phyloP scores from a whole-genome alignment of 2,888 invertebrate species.

The Andrena bicolor region DNA sequence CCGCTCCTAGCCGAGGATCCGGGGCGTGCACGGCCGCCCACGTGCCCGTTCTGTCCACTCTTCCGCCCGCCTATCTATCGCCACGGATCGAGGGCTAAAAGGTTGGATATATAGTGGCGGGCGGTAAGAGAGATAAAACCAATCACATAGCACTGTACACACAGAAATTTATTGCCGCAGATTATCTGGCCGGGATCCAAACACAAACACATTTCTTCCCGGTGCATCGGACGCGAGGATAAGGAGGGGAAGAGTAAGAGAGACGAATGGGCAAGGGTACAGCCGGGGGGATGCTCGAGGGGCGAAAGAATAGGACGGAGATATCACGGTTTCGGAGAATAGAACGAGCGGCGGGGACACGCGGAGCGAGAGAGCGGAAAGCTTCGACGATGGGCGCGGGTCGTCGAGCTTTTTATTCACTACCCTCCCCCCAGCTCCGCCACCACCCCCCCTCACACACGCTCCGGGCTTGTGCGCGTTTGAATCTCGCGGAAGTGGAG shows the following conservation, averaged over 20 bases:
- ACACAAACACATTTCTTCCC: slow-evolving; percentile 82
- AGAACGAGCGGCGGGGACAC: slow-evolving; percentile 39
- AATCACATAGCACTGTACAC: slow-evolving; percentile 82
- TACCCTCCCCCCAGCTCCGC: slow-evolving; percentile 24
- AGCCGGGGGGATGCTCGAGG: slow-evolving; percentile 19
- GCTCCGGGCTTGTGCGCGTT: slow-evolving; percentile 71
- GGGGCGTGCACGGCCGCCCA: slow-evolving; percentile 53
- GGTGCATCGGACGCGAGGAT: slow-evolving; percentile 54
- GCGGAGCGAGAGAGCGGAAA: slow-evolving; percentile 61
- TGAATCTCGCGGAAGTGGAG: slow-evolving; percentile 80
- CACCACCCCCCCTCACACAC: background rate
- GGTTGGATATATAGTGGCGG: slow-evolving; percentile 62
- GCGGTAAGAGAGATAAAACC: slow-evolving; percentile 80
- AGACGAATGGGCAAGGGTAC: slow-evolving; percentile 15
- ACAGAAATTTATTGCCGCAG: slow-evolving; percentile 83
- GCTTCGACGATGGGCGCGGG: slow-evolving; percentile 69
- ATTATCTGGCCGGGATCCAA: slow-evolving; percentile 84
- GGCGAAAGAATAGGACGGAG: slow-evolving; percentile 39
- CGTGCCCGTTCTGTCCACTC: slow-evolving; percentile 47
- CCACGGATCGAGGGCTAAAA: slow-evolving; percentile 56
- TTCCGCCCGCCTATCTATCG: slow-evolving; percentile 59
- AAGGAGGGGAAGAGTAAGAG: slow-evolving; percentile 34
- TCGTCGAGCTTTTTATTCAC: slow-evolving; percentile 68
- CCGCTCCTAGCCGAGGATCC: slow-evolving; percentile 36
- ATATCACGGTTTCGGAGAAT: slow-evolving; percentile 19